Evolutionary conservation across 2,113 vertebrate species (phyloP), one percentile per base, ranked within the genome.

Genomic region (Plectropomus leopardus): DNA sequence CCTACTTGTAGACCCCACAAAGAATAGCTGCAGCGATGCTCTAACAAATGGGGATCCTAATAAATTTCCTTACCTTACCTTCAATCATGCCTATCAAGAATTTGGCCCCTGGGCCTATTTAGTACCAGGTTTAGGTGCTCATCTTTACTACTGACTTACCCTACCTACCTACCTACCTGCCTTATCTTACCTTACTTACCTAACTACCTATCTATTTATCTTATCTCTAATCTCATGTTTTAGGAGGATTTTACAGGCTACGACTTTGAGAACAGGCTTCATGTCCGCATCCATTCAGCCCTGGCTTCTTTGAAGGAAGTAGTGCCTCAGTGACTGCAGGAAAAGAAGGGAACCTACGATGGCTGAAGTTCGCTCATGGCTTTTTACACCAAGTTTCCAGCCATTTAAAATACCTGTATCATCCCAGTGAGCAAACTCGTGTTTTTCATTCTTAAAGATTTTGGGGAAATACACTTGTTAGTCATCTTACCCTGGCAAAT

Each of bases 201-300:
- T 42, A 15, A 51, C 17, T 42, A 13, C 44, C 32, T 14, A 5
- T 30, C 15, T 10, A 26, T 50, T 28, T 2, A 15, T 60, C 15
- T n/a, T 58, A 14, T 69, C 11, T 88, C 23, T 75, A 9, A 40
- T 40, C 36, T 78, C 21, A 60, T 54, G 16, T 78, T 85, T 50
- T 80, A 99, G 98, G 98, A 99, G 92, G 97, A 98, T 80, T 99
- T 97, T 74, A 92, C 94, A 59, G 97, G 97, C 89, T 99, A 99
- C 69, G 98, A 99, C 92, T 99, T 99, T 93, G 98, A 99, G 91
- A 99, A 99, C 95, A 95, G 98, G 92, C 92, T 99, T 87, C 98
- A 99, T 5, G 97, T 99, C 40, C 98, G 98, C 85, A 98, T 99
- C 88, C 98, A 99, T 0, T 97, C 98, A 72, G 98, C 98, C 48